These are phyloP conservation scores for Eurytoma adleriae DNA, from an alignment of 2,888 invertebrate genomes.

Conservation along the genomic window DNA sequence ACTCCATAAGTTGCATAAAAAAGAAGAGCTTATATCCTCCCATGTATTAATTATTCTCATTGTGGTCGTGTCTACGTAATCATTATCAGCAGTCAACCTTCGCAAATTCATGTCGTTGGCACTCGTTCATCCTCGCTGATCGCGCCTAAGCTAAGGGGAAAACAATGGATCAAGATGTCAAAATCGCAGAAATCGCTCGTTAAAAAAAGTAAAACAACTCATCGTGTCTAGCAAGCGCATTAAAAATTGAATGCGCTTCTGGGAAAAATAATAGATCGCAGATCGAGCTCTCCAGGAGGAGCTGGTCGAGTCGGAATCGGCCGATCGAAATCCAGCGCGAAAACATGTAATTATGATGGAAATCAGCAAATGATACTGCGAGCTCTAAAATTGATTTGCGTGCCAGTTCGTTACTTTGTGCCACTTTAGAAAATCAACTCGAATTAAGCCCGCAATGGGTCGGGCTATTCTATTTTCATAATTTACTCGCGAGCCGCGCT, in stretches of 20 bases:
- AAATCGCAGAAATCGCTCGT: too few species aligned
- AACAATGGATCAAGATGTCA: too few species aligned
- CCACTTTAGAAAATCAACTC: slow-evolving; percentile 26
- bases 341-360: slow-evolving; percentile 30
- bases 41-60: slow-evolving; percentile 12
- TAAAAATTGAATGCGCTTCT: not conserved
- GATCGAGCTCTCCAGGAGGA: not conserved
- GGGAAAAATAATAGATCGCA: not conserved
- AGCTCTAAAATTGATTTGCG: slow-evolving; percentile 35
- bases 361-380: slow-evolving; percentile 38
- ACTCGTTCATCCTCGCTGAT: slow-evolving; percentile 5
- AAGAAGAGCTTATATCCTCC: not conserved
- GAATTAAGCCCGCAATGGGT: not conserved
- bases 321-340: slow-evolving; percentile 17
- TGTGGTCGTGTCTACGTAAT: slow-evolving; percentile 7
- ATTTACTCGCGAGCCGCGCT: too few species aligned
- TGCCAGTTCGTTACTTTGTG: slow-evolving; percentile 19
- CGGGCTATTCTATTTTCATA: too few species aligned
- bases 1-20: not conserved
- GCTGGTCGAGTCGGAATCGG: not conserved
- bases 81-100: slow-evolving; percentile 12
- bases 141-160: not conserved
- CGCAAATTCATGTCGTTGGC: slow-evolving; percentile 23
- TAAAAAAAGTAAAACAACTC: not conserved
- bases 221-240: not conserved